phyloP scores from a whole-genome alignment of 2,888 invertebrate species.

The Dexiosoma caninum region DNA sequence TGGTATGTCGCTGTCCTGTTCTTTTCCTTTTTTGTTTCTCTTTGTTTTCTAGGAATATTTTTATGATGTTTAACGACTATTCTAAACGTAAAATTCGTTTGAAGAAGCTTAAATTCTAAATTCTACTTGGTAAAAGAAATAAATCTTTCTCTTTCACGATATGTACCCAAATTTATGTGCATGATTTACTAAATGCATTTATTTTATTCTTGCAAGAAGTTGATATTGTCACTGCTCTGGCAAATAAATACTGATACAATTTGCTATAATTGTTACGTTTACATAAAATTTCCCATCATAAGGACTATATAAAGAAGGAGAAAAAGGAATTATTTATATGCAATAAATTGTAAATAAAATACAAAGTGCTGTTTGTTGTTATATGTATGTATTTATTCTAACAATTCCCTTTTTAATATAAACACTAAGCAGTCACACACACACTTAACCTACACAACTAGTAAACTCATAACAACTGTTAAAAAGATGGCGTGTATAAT shows the following conservation, averaged over 20 bases:
- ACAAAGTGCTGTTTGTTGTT: neutral
- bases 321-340: conserved; percentile 9
- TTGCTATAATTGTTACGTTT: conserved; percentile 66
- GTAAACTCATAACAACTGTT: neutral
- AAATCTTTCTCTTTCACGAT: neutral
- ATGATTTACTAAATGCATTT: conserved; percentile 1
- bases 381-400: neutral
- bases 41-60: too few relatives aligned
- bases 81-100: too few relatives aligned
- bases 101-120: too few relatives aligned
- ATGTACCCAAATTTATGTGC: too few relatives aligned
- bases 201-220: conserved; percentile 38
- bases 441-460: too few relatives aligned
- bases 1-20: too few relatives aligned
- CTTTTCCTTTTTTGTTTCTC: too few relatives aligned
- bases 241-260: conserved; percentile 55
- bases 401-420: conserved; percentile 6
- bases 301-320: neutral
- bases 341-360: conserved; percentile 33
- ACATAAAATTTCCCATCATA: conserved; percentile 51
- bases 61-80: too few relatives aligned
- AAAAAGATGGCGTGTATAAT: neutral
- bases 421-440: neutral
- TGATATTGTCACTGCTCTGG: conserved; percentile 65
- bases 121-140: neutral